phyloP scores from a whole-genome alignment of 2,113 vertebrate genomes.

The Rhombomys opimus region DNA sequence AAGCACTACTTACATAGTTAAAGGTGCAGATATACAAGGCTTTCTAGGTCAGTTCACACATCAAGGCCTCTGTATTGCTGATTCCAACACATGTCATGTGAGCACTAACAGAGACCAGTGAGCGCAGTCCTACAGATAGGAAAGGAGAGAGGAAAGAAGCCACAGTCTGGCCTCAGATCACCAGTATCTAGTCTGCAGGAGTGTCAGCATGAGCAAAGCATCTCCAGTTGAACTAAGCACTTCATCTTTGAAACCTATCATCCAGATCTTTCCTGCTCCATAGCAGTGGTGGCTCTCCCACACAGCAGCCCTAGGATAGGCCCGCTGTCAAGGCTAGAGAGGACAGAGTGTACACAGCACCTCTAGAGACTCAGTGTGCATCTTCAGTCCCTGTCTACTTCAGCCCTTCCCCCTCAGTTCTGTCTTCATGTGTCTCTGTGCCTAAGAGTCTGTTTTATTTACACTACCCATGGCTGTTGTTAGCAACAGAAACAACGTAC shows the following conservation, averaged over 20 bases:
- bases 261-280: neutral
- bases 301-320: no score
- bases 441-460: slow-evolving; percentile 80
- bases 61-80: neutral
- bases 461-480: slow-evolving; percentile 80
- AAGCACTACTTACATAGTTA: neutral
- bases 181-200: neutral
- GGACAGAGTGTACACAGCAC: neutral
- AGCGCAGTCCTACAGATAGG: neutral
- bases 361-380: neutral
- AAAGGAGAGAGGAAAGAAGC: neutral
- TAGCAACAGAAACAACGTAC: slow-evolving; percentile 82
- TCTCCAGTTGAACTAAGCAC: neutral
- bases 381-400: slow-evolving; percentile 42
- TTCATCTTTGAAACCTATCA: neutral
- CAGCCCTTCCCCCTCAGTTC: slow-evolving; percentile 19
- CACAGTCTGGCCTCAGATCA: neutral
- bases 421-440: slow-evolving; percentile 67
- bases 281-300: neutral
- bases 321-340: neutral
- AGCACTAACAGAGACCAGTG: neutral
- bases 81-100: fast-evolving
- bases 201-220: neutral
- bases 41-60: neutral
- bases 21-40: neutral